These are phyloP conservation scores for Mylabris phalerata DNA, from an alignment of 1,140 invertebrate genomes.

Conservation along the genomic window DNA sequence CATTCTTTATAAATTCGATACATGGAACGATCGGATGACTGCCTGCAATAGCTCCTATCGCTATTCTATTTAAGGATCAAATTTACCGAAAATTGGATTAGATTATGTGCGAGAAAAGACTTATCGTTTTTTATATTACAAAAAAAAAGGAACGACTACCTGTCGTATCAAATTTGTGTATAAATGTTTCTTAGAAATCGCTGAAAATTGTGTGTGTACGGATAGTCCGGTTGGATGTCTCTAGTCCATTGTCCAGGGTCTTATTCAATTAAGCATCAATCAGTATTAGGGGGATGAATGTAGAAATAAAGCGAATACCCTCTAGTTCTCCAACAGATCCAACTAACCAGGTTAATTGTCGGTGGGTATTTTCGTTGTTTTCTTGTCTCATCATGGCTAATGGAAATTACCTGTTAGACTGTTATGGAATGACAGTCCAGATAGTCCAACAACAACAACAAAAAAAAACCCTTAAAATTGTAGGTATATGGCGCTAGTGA, in stretches of 20 bases:
- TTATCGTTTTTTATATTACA: too few relatives aligned
- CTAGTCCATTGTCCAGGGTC: slow-evolving; percentile 4
- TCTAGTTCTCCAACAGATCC: slow-evolving; percentile 3
- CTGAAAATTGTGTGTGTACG: too few relatives aligned
- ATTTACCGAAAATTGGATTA: slow-evolving; percentile 14
- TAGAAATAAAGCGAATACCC: slow-evolving; percentile 14
- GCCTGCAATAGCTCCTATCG: too few relatives aligned
- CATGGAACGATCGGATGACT: background rate
- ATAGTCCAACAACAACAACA: background rate
- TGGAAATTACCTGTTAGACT: slow-evolving; percentile 12
- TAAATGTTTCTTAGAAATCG: too few relatives aligned
- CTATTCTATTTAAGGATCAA: slow-evolving; percentile 11
- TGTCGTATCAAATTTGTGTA: too few relatives aligned
- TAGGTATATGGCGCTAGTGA: too few relatives aligned
- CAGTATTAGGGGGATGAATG: slow-evolving; percentile 13
- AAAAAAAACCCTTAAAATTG: background rate
- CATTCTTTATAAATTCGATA: slow-evolving; percentile 10
- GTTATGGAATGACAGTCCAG: background rate
- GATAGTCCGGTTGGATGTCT: too few relatives aligned
- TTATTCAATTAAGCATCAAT: slow-evolving; percentile 16
- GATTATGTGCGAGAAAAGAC: slow-evolving; percentile 10
- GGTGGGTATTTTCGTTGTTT: slow-evolving; percentile 4
- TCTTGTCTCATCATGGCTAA: slow-evolving; percentile 8
- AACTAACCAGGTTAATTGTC: slow-evolving; percentile 15
- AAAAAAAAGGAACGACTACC: too few relatives aligned